phyloP scores from a whole-genome alignment of 23 tunicate species.

The Diplosoma virens region DNA sequence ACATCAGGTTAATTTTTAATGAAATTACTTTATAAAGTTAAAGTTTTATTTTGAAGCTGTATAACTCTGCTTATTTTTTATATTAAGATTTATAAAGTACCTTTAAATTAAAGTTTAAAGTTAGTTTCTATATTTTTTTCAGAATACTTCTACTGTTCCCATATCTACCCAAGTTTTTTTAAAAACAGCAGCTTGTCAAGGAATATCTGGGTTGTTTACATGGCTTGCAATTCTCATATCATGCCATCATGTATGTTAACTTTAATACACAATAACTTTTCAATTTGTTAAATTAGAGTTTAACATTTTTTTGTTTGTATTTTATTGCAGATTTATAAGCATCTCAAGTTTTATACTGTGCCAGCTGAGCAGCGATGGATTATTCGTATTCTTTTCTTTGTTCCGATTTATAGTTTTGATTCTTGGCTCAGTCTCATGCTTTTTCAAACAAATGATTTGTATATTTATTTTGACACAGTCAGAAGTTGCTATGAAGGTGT shows the following conservation, averaged over 20 bases:
- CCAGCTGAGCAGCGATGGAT: conserved; percentile 98
- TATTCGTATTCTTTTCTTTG: conserved; percentile 87
- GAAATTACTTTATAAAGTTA: too few relatives aligned
- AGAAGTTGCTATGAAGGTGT: conserved; percentile 92
- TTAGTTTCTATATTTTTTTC: background rate
- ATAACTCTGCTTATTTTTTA: too few relatives aligned
- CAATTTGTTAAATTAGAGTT: background rate
- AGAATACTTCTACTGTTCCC: background rate
- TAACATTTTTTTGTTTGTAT: background rate
- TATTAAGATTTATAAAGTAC: too few relatives aligned
- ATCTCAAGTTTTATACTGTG: conserved; percentile 81
- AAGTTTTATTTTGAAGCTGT: too few relatives aligned
- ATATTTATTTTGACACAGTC: conserved; percentile 84
- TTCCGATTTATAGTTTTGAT: conserved; percentile 94
- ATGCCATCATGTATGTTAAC: conserved; percentile 65
- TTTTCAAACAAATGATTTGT: conserved; percentile 65
- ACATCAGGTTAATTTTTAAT: too few relatives aligned
- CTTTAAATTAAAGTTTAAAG: too few relatives aligned
- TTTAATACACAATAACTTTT: background rate
- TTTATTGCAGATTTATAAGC: conserved; percentile 78
- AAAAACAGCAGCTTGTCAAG: conserved; percentile 81
- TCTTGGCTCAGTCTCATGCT: conserved; percentile 95
- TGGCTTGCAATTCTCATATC: conserved; percentile 69
- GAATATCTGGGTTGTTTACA: conserved; percentile 68
- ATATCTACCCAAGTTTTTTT: conserved; percentile 47